A percentile compares a stretch with the other conserved stretches of the same genome.
These are phyloP conservation scores for Panagrolaimus sp. DNA, from an alignment of 1,140 invertebrate species.

Conservation along the genomic window DNA sequence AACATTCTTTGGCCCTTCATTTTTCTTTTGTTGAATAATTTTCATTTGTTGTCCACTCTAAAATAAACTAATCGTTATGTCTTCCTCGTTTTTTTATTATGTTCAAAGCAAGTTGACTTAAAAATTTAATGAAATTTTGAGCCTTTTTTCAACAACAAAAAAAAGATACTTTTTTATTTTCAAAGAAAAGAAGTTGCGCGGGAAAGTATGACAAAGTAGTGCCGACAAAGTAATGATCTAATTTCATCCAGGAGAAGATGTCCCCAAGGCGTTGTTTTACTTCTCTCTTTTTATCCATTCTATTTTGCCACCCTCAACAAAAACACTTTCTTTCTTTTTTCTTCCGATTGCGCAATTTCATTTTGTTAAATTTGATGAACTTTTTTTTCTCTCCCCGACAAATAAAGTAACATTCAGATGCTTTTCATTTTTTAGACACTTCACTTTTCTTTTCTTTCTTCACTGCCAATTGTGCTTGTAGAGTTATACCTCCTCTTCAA, in stretches of 20 bases:
- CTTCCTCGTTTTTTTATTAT: not conserved
- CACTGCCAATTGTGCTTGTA: too few species aligned
- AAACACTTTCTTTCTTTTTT: not conserved
- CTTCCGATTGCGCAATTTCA: conserved; percentile 13
- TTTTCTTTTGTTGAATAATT: too few species aligned
- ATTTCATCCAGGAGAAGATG: not conserved
- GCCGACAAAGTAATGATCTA: conserved; percentile 6
- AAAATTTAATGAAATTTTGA: conserved; percentile 11
- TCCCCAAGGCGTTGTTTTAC: conserved; percentile 1
- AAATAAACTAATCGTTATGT: too few species aligned
- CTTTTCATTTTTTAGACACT: too few species aligned
- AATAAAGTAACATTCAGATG: too few species aligned
- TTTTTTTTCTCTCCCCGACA: too few species aligned
- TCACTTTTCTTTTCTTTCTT: too few species aligned
- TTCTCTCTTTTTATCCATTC: not conserved
- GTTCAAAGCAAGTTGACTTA: not conserved
- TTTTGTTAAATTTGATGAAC: not conserved
- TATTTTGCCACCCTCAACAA: not conserved
- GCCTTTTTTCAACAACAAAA: not conserved
- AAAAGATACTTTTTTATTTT: not conserved
- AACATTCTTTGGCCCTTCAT: too few species aligned
- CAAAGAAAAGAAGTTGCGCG: conserved; percentile 6
- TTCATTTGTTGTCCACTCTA: too few species aligned
- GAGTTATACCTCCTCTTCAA: too few species aligned
- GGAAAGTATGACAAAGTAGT: conserved; percentile 13